Percentiles rank a stretch among this genome's conserved stretches.
phyloP scores from a whole-genome alignment of 1,140 invertebrate genomes.

The Littorina saxatilis region DNA sequence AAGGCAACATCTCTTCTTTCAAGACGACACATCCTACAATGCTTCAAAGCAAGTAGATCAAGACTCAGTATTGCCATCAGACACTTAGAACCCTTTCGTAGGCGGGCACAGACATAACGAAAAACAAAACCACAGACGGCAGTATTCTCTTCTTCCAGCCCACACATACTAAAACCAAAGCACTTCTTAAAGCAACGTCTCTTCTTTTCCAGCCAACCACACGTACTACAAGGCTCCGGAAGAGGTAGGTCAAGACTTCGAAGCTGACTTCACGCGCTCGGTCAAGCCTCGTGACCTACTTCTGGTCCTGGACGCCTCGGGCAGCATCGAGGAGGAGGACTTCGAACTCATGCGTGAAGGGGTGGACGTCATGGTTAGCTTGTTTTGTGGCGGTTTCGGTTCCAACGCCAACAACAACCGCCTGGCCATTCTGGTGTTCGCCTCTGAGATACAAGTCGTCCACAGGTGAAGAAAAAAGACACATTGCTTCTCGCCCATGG shows the following conservation, averaged over 20 bases:
- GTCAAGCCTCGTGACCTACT: slow-evolving; percentile 36
- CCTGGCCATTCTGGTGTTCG: slow-evolving; percentile 38
- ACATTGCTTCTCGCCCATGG: no score
- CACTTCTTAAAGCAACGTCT: no score
- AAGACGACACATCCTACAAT: no score
- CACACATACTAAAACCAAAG: no score
- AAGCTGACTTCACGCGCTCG: slow-evolving; percentile 26
- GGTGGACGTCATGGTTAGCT: slow-evolving; percentile 33
- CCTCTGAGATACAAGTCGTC: slow-evolving; percentile 25
- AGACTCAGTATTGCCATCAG: no score
- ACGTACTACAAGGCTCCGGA: slow-evolving; percentile 26
- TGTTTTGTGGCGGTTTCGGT: slow-evolving; percentile 44
- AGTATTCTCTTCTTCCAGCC: no score
- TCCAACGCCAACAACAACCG: slow-evolving; percentile 32
- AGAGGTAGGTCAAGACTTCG: slow-evolving; percentile 16
- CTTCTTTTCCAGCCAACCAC: not conserved
- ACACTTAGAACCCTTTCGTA: no score
- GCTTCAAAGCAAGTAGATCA: no score
- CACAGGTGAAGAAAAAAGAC: slow-evolving; percentile 4
- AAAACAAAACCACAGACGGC: no score
- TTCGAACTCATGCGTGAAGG: slow-evolving; percentile 37
- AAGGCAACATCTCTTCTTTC: no score
- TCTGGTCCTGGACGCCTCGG: slow-evolving; percentile 35
- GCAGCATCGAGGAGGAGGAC: slow-evolving; percentile 33
- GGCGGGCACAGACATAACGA: no score